Base-by-base conservation (phyloP, 1,140 invertebrate genomes). In the Muscidifurax raptorellus region DNA sequence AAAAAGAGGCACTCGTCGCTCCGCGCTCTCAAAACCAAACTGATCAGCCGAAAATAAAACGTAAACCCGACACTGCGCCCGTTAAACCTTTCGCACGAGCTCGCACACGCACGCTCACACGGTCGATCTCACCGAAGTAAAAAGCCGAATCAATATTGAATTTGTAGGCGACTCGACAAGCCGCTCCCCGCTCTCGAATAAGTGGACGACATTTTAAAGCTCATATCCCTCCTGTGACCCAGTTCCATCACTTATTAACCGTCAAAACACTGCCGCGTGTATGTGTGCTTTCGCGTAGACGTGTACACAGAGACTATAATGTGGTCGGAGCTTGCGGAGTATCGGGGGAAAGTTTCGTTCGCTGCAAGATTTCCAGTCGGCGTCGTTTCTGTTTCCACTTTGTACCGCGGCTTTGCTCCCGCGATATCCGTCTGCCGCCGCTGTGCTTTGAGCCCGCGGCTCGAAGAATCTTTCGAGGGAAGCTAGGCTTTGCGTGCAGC, bases 111-210 rank as follows among this genome's bases (percentile, higher is more conserved):
- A 22, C 7, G 9, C 52, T 22, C 18, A n/a, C 52, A 59, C 22
- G 52, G 3, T 2, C 52, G 18, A 59, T 59, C 47, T 30, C n/a
- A 28, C 59, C 28, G 1, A 13, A 75, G 59, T 75, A 77, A 77
- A 76, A 83, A 76, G 59, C 36, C 27, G 40, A 77, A 83, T 83
- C 72, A 52, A 83, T 83, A 77, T 66, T 77, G 59, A 83, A 75
- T 66, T 75, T 40, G 71, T 18, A 59, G 3, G 9, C 22, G 47
- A n/a, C 18, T 32, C 32, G n/a, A 28, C 47, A 22, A 27, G 28
- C 47, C 28, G 64, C 30, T 22, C 27, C 27, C 52, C 22, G 22
- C 18, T 59, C 22, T 59, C 52, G 15, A 59, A 59, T 74, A 22
- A 40, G 22, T 4, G 27, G 32, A 32, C 22, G 25, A 36, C 47